A percentile compares a stretch with the other conserved stretches of the same genome.
phyloP scores from a whole-genome alignment of 2,888 invertebrate genomes.

The Scaptomyza reducta region DNA sequence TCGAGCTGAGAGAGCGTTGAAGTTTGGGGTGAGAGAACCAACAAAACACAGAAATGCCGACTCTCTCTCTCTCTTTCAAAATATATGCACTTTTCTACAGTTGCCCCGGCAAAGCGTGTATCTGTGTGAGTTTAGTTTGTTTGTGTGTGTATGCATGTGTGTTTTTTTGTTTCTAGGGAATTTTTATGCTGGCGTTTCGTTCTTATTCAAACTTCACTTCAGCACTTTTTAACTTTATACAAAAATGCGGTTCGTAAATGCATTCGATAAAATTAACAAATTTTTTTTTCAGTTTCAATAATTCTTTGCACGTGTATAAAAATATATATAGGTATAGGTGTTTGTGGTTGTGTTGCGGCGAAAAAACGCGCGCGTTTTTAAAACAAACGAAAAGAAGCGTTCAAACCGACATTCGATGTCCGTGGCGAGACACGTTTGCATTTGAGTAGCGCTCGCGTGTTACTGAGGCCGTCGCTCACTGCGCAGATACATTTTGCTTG shows the following conservation, averaged over 20 bases:
- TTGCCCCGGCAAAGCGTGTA: conserved; percentile 35
- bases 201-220: conserved; percentile 55
- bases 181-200: conserved; percentile 64
- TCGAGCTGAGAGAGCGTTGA: background rate
- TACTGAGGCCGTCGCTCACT: conserved; percentile 78
- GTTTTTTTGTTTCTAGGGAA: conserved; percentile 49
- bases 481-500: conserved; percentile 81
- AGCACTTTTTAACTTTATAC: conserved; percentile 12
- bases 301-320: conserved; percentile 31
- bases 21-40: background rate
- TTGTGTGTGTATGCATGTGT: conserved; percentile 1
- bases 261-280: conserved; percentile 20
- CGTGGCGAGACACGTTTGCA: conserved; percentile 62
- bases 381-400: background rate
- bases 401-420: conserved; percentile 45
- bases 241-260: conserved; percentile 61
- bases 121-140: conserved; percentile 10
- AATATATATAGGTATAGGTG: background rate
- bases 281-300: conserved; percentile 1
- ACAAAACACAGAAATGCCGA: conserved; percentile 41
- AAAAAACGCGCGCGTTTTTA: conserved; percentile 56
- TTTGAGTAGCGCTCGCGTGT: conserved; percentile 81
- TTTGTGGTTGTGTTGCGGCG: conserved; percentile 33
- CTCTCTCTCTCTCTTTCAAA: background rate
- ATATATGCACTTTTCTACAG: conserved; percentile 47